These are phyloP conservation scores for Diplolepis rosae DNA, from an alignment of 2,888 invertebrate genomes.

Conservation along the genomic window DNA sequence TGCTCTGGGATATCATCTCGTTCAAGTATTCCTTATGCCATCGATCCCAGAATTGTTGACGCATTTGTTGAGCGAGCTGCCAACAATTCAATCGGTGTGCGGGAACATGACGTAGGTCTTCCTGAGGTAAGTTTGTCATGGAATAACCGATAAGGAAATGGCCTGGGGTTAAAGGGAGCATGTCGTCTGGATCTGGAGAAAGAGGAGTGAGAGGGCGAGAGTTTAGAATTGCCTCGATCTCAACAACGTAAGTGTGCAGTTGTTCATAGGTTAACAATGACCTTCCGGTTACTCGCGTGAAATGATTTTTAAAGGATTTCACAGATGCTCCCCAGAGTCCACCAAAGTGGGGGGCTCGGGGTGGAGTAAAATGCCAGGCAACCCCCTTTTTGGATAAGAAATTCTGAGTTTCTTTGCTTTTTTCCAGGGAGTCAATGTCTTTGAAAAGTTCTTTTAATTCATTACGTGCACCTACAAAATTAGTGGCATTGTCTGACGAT, in stretches of 20 bases:
- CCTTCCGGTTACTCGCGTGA: background rate
- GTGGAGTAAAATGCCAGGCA: slow-evolving; percentile 30
- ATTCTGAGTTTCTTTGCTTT: too few species aligned
- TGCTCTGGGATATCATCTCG: too few species aligned
- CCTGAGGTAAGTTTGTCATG: background rate
- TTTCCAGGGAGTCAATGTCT: background rate
- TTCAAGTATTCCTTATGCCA: too few species aligned
- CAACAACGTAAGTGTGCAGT: too few species aligned
- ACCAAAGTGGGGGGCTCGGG: too few species aligned
- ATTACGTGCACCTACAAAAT: slow-evolving; percentile 54
- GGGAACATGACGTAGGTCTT: background rate
- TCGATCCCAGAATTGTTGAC: too few species aligned
- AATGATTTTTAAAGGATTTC: background rate
- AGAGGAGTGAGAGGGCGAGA: too few species aligned
- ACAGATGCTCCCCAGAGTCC: slow-evolving; percentile 38
- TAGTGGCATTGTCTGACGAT: too few species aligned
- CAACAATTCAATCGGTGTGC: background rate
- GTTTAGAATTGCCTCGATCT: too few species aligned
- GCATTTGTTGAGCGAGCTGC: too few species aligned
- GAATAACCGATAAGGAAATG: background rate
- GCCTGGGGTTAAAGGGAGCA: too few species aligned
- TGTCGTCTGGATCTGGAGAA: too few species aligned
- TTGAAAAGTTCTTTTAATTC: slow-evolving; percentile 44
- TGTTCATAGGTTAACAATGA: background rate
- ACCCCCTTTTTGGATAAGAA: slow-evolving; percentile 34